Evolutionary conservation across 2,797 vertebrate species (phyloP).

Genomic region (Urosaurus nigricauda): DNA sequence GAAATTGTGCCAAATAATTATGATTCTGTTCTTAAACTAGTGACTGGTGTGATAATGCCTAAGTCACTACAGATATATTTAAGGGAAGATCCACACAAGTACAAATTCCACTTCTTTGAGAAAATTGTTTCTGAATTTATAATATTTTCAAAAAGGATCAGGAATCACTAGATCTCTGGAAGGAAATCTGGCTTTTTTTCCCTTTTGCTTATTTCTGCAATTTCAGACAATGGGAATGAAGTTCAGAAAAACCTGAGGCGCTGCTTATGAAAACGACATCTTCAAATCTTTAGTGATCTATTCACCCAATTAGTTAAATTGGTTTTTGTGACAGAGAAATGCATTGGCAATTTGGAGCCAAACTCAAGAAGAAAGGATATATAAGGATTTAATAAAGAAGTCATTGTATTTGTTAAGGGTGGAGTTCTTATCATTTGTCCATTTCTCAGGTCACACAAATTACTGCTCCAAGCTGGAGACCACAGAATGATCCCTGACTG

Average conservation of each 20-base stretch:
- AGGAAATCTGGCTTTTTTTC: not conserved
- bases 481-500: not conserved
- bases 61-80: not conserved
- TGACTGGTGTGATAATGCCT: too few species aligned
- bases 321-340: not conserved
- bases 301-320: not conserved
- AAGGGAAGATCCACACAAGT: not conserved
- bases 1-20: too few species aligned
- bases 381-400: not conserved
- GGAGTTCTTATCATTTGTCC: not conserved
- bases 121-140: conserved; percentile 36
- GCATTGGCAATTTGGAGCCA: not conserved
- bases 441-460: not conserved
- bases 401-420: not conserved
- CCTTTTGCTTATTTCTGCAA: not conserved
- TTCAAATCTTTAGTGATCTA: not conserved
- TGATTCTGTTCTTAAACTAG: too few species aligned
- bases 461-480: not conserved
- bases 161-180: conserved; percentile 10
- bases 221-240: conserved; percentile 24
- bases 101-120: not conserved
- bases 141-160: conserved; percentile 16
- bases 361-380: not conserved
- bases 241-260: conserved; percentile 8
- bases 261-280: conserved; percentile 12